Evolutionary conservation across 2,797 vertebrate species (phyloP), one percentile per base, ranked within the genome.

Genomic region (Scomberomorus guttatus): DNA sequence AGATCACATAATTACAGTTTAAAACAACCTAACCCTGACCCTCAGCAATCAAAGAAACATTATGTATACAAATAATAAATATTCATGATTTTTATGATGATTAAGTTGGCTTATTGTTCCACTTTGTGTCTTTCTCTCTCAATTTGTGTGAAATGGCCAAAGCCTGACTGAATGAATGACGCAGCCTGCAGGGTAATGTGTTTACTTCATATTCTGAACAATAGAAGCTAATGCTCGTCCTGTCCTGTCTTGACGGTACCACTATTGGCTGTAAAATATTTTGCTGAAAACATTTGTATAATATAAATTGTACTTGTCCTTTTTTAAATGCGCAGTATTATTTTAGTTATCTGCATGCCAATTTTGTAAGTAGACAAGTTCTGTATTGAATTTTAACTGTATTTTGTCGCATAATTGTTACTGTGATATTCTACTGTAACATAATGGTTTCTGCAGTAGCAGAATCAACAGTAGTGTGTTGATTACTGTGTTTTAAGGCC

Each of bases 1-100:
- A 55, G 11, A 39, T 51, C 69, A 46, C 14, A 55, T 59, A 78
- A 68, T 72, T 34, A 48, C 25, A 7, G n/a, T 18, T 18, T 10
- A 54, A 55, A 60, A 66, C 48, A 5, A 52, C 60, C 58, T 4
- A 9, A 14, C 7, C 4, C 25, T 22, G 46, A 62, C 29, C 42
- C 20, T 20, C 24, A 42, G 22, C 17, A 63, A 29, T 54, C 20
- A 63, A 77, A 65, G 11, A 8, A 57, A 25, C 44, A 65, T 15
- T 24, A 24, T 18, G 39, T 25, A 6, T 17, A 9, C 50, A 72
- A 70, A 75, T 37, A 20, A 42, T 46, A 34, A 18, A 71, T 70
- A 63, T 32, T 59, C 8, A 66, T 51, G 25, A 69, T 20, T 27
- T 32, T 67, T 50, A 13, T 3, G 24, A 50, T 52, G 60, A 74